phyloP scores from a whole-genome alignment of 2,888 invertebrate species.

The Girardia tigrina region DNA sequence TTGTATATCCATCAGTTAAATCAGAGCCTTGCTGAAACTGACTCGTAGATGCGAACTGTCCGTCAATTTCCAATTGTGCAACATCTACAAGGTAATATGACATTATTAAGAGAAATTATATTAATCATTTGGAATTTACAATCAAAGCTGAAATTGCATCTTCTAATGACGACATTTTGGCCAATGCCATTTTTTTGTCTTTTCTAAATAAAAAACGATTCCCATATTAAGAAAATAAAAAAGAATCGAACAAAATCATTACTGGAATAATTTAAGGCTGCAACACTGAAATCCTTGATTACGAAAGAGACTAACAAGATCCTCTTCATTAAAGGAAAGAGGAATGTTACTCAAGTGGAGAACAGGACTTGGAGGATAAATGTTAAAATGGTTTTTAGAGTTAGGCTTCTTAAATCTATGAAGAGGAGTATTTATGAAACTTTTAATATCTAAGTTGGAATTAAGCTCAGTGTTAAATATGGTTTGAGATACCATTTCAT shows the following conservation, averaged over 20 bases:
- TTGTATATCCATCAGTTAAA: neutral
- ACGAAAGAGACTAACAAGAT: constrained; percentile 77
- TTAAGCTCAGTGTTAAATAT: neutral
- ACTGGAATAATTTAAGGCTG: constrained; percentile 87
- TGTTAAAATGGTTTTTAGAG: constrained; percentile 98
- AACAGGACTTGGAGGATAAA: constrained; percentile 95
- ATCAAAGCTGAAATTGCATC: constrained; percentile 90
- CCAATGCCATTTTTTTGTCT: constrained; percentile 97
- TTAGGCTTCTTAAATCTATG: constrained; percentile 99
- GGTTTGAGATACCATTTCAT: neutral
- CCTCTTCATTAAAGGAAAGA: constrained; percentile 78
- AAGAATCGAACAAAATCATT: neutral
- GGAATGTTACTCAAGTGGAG: constrained; percentile 99
- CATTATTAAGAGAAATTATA: neutral
- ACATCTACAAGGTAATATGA: neutral
- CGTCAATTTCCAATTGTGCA: constrained; percentile 9
- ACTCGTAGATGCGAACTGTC: constrained; percentile 1
- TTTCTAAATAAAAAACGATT: constrained; percentile 53
- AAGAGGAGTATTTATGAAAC: constrained; percentile 80
- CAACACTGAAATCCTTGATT: constrained; percentile 72
- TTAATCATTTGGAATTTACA: constrained; percentile 52
- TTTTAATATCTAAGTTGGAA: constrained; percentile 55
- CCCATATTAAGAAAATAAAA: neutral
- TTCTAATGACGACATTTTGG: constrained; percentile 83
- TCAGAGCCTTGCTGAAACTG: constrained; percentile 8